Evolutionary conservation across 2,113 vertebrate genomes (phyloP).

Genomic region (Odocoileus virginianus): DNA sequence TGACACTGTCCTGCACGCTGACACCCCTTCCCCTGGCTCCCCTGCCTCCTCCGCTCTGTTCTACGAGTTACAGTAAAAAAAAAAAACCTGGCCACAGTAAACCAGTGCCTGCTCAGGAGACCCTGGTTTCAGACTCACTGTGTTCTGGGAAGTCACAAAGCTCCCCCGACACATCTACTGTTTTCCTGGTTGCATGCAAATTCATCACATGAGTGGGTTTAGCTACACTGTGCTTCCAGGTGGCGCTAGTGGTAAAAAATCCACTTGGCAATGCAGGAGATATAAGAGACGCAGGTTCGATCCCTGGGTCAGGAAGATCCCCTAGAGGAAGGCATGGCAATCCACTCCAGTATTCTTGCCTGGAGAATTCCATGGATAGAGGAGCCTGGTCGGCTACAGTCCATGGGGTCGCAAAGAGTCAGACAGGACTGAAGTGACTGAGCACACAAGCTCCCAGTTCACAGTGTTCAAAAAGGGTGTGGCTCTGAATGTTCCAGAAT

Average conservation of each 20-base stretch:
- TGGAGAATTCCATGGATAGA: neutral
- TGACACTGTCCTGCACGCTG: neutral
- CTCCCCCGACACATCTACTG: neutral
- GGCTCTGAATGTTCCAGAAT: neutral
- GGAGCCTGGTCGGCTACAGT: neutral
- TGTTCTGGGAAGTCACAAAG: neutral
- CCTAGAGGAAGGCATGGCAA: neutral
- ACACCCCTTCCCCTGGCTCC: rapidly evolving
- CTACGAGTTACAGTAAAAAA: neutral
- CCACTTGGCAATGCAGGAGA: neutral
- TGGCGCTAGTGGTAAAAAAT: neutral
- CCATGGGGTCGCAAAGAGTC: neutral
- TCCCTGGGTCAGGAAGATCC: neutral
- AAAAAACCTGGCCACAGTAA: neutral
- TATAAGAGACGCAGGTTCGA: neutral
- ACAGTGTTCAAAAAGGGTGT: neutral
- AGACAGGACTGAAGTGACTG: neutral
- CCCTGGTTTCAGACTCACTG: neutral
- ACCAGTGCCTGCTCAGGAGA: neutral
- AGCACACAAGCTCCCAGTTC: neutral
- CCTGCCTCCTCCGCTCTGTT: neutral
- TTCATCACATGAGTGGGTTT: neutral
- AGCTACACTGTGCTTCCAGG: neutral
- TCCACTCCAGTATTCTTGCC: neutral
- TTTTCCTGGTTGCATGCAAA: neutral